Evolutionary conservation across 2,888 invertebrate genomes (phyloP).

Genomic region (Eristalinus sepulchralis): DNA sequence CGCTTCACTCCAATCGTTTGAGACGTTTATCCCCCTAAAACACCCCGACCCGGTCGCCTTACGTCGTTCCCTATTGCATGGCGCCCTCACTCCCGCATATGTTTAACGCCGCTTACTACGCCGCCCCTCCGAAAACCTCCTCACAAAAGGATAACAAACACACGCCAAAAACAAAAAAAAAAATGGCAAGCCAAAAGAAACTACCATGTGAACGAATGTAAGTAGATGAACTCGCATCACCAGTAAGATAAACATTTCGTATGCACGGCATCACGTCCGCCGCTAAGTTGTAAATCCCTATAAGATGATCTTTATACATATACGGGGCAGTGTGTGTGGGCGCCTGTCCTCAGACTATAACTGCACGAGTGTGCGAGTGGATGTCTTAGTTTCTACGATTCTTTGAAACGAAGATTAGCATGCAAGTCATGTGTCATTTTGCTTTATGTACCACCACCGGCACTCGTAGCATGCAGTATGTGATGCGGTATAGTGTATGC

Average conservation of each 20-base stretch:
- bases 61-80: slow-evolving; percentile 15
- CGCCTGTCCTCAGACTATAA: background rate
- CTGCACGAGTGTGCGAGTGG: background rate
- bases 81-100: slow-evolving; percentile 36
- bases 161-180: slow-evolving; percentile 9
- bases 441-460: slow-evolving; percentile 57
- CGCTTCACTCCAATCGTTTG: slow-evolving; percentile 40
- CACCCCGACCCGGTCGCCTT: slow-evolving; percentile 5
- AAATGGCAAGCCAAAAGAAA: slow-evolving; percentile 21
- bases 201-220: slow-evolving; percentile 20
- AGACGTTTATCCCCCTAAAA: slow-evolving; percentile 34
- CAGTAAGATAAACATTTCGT: slow-evolving; percentile 58
- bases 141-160: slow-evolving; percentile 39
- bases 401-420: slow-evolving; percentile 66
- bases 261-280: slow-evolving; percentile 69
- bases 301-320: slow-evolving; percentile 66
- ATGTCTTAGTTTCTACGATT: slow-evolving; percentile 52
- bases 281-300: slow-evolving; percentile 71
- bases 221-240: slow-evolving; percentile 62
- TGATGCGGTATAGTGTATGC: slow-evolving; percentile 43
- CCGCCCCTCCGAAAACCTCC: background rate
- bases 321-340: slow-evolving; percentile 3
- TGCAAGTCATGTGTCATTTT: slow-evolving; percentile 70
- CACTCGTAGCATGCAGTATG: slow-evolving; percentile 37
- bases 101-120: slow-evolving; percentile 16